Evolutionary conservation across 1,140 invertebrate genomes (phyloP), one percentile per base, ranked within the genome.

Genomic region (Heliconius himera): DNA sequence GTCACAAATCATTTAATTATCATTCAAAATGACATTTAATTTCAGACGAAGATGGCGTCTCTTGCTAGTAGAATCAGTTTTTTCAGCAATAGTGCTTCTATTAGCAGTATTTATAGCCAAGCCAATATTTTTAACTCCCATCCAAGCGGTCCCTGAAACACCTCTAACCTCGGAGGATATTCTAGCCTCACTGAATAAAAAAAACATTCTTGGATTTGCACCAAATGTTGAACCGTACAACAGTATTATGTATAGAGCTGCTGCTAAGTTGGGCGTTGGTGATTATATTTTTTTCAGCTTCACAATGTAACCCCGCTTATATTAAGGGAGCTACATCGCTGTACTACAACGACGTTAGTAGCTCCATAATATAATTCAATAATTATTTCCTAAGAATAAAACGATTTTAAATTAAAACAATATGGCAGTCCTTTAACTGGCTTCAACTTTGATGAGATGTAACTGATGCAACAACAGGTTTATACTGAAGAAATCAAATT

Each of bases 111-210:
- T 89, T 26, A 82, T 89, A 38, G 90, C 91, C 0, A 89, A 86
- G 74, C 92, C 91, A 0, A 89, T 92, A 3, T 93, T 94, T 83
- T 83, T 94, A 18, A 92, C 86, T 2, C 90, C 91, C 0, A 70
- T 94, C 3, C 84, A 89, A 79, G 85, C 85, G 1, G 80, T 87
- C 1, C 88, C 90, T 0, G 76, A 86, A 11, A 83, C 86, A 0
- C 87, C 91, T 0, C 76, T 94, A 1, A 71, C 81, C 0, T 79
- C 85, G 0, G 29, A 60, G 1, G 84, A 86, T 13, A 87, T 92
- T n/a, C 73, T 93, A 2, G 74, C 76, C 0, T 83, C 89, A 0
- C 36, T 92, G 4, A 79, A 81, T 9, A 76, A 71, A 0, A 81
- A 79, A 0, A 91, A 79, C 20, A 83, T 93, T 6, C 29, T 94